phyloP scores from a whole-genome alignment of 1,140 invertebrate genomes.

The Drosophila carrolli region DNA sequence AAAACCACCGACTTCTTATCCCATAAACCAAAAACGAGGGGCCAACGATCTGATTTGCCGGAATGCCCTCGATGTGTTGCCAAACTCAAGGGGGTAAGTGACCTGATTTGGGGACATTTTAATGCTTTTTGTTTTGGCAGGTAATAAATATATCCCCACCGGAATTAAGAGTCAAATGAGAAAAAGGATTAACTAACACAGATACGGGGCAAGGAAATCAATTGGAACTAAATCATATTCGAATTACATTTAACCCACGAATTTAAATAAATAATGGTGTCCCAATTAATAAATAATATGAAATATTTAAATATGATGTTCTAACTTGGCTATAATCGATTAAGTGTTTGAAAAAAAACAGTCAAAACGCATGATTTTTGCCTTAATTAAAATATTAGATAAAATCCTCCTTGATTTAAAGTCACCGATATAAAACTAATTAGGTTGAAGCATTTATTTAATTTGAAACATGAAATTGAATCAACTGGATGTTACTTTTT shows the following conservation, averaged over 20 bases:
- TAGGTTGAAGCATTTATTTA: background rate
- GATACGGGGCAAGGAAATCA: background rate
- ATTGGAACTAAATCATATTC: background rate
- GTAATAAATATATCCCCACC: background rate
- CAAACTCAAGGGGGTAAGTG: slow-evolving; percentile 6
- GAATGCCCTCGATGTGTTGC: background rate
- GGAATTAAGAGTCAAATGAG: background rate
- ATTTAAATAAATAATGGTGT: no score
- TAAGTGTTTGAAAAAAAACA: no score
- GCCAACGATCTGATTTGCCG: slow-evolving; percentile 13
- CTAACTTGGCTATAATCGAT: no score
- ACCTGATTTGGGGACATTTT: slow-evolving; percentile 26
- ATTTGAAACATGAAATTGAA: slow-evolving; percentile 1
- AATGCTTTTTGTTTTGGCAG: slow-evolving; percentile 2
- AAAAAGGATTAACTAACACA: background rate
- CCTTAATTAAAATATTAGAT: no score
- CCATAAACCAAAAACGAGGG: background rate
- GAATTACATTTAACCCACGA: background rate
- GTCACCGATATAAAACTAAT: background rate
- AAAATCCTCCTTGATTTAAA: background rate
- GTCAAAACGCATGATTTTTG: no score
- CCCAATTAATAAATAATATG: no score
- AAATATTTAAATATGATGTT: no score
- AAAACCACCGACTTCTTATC: background rate
- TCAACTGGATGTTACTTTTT: background rate